A percentile compares a stretch with the other conserved stretches of the same genome.
These are phyloP conservation scores for Leptocoma aspasia DNA, from an alignment of 2,113 vertebrate genomes.

Conservation along the genomic window DNA sequence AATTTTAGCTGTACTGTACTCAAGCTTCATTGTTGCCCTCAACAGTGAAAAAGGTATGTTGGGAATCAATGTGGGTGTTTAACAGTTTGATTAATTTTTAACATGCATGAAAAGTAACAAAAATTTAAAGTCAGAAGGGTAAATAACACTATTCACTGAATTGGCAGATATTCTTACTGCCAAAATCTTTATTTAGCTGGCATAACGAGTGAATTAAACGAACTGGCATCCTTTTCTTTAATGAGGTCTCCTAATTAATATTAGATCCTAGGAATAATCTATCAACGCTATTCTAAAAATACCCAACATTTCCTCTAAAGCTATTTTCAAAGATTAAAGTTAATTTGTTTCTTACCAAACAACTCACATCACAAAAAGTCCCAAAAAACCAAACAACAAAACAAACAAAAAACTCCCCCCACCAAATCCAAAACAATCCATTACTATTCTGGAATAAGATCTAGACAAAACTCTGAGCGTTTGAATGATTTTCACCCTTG, in stretches of 20 bases:
- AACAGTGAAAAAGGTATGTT: background rate
- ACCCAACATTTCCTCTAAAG: background rate
- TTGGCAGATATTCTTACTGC: background rate
- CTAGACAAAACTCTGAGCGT: background rate
- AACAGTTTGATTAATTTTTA: slow-evolving; percentile 14
- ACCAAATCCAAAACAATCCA: background rate
- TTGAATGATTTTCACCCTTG: background rate
- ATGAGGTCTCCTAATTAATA: background rate
- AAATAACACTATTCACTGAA: background rate
- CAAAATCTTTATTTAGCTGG: background rate
- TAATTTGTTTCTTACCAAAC: background rate
- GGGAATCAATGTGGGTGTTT: background rate
- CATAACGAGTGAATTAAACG: background rate
- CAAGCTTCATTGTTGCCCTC: background rate
- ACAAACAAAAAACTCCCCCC: background rate
- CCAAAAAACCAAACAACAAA: background rate
- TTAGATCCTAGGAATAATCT: background rate
- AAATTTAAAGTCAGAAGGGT: background rate
- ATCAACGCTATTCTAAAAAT: background rate
- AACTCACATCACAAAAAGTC: background rate
- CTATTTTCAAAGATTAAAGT: background rate
- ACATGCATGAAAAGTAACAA: background rate
- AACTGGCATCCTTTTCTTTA: background rate
- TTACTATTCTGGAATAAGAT: background rate
- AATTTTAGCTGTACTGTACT: background rate